phyloP scores from a whole-genome alignment of 2,797 vertebrate species.

The Ctenopoma multispine region DNA sequence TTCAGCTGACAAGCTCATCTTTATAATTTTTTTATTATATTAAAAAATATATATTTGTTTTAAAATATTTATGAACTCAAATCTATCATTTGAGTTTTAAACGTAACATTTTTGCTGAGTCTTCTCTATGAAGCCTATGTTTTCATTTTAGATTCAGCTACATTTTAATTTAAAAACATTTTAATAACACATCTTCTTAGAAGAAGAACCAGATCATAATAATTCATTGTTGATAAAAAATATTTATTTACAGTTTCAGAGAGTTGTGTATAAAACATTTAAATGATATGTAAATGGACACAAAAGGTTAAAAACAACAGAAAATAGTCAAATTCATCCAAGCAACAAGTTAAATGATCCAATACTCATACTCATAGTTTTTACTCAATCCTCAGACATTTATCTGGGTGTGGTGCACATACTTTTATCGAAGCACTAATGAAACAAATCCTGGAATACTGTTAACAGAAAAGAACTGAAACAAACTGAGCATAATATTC shows the following conservation, averaged over 20 bases:
- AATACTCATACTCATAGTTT: neutral
- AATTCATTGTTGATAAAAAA: conserved; percentile 18
- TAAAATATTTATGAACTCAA: neutral
- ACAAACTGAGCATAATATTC: conserved; percentile 3
- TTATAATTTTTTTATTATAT: neutral
- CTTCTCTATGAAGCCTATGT: neutral
- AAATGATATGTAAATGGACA: conserved; percentile 44
- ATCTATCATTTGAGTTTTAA: neutral
- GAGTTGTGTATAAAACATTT: conserved; percentile 25
- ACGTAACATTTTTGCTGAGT: too few species aligned
- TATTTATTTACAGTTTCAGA: conserved; percentile 73
- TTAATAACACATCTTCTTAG: neutral
- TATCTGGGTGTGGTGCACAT: conserved; percentile 42
- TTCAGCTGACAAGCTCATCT: neutral
- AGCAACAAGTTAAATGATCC: neutral
- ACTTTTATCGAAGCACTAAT: neutral
- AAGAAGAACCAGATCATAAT: conserved; percentile 16
- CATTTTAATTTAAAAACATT: neutral
- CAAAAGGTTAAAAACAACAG: conserved; percentile 17
- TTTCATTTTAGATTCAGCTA: neutral
- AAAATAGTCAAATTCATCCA: neutral
- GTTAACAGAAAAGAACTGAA: conserved; percentile 10
- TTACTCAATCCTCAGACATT: conserved; percentile 1
- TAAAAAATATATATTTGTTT: neutral
- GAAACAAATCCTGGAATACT: conserved; percentile 11